phyloP scores from a whole-genome alignment of 2,797 vertebrate genomes.

The Etheostoma nigrum region DNA sequence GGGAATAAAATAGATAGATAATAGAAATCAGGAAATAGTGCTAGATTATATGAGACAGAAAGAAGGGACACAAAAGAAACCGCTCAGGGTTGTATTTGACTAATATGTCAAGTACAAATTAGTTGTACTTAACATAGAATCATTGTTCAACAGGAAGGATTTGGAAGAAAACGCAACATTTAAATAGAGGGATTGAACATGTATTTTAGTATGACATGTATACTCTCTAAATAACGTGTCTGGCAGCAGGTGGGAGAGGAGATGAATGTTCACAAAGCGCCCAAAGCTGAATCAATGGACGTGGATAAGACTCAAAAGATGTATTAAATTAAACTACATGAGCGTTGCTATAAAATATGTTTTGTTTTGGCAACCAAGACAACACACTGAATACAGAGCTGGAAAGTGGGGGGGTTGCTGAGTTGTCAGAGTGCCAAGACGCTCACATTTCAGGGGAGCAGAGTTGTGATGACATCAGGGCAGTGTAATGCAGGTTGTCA shows the following conservation, averaged over 20 bases:
- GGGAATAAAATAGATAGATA: constrained; percentile 18
- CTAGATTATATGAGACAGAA: constrained; percentile 17
- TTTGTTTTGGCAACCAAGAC: constrained; percentile 71
- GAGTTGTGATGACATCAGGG: constrained; percentile 75
- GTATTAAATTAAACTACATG: constrained; percentile 39
- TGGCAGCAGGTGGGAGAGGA: constrained; percentile 42
- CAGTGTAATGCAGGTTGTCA: constrained; percentile 74
- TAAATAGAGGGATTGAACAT: constrained; percentile 6
- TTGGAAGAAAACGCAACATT: constrained; percentile 8
- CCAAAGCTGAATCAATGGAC: constrained; percentile 39
- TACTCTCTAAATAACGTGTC: constrained; percentile 35
- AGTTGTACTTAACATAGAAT: not conserved
- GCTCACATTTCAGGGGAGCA: constrained; percentile 65
- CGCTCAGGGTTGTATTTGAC: constrained; percentile 3
- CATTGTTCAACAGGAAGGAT: not conserved
- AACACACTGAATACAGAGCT: constrained; percentile 46
- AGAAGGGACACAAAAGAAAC: constrained; percentile 10
- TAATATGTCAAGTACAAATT: not conserved
- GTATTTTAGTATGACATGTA: constrained; percentile 37
- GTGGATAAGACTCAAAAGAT: constrained; percentile 39
- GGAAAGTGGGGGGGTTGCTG: constrained; percentile 52
- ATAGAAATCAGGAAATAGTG: constrained; percentile 42
- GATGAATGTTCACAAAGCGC: constrained; percentile 1
- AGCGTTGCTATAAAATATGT: constrained; percentile 48
- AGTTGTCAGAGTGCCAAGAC: constrained; percentile 63